These are phyloP conservation scores for Adineta ricciae DNA, from an alignment of 2,888 invertebrate species.

Conservation along the genomic window DNA sequence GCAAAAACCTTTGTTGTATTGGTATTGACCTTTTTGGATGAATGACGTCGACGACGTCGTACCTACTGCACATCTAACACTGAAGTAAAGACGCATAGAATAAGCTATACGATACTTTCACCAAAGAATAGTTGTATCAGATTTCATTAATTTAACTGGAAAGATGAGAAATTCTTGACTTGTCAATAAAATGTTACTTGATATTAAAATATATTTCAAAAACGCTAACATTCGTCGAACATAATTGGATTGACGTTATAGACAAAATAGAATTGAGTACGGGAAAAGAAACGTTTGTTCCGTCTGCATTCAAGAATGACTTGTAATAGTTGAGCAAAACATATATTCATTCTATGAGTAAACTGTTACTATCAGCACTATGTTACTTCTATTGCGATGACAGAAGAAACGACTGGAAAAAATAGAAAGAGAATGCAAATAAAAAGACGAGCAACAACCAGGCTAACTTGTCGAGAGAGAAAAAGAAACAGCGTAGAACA, in stretches of 20 bases:
- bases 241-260: neutral
- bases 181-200: no score
- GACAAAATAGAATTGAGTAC: neutral
- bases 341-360: neutral
- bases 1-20: no score
- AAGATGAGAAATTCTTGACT: no score
- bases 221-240: neutral
- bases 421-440: neutral
- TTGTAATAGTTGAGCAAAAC: neutral
- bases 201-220: no score
- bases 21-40: neutral
- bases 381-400: no score
- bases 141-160: no score
- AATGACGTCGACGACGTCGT: neutral
- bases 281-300: neutral
- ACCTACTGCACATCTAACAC: neutral
- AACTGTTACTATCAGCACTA: neutral
- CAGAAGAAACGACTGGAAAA: neutral
- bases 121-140: no score
- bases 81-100: neutral
- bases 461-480: neutral
- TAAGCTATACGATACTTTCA: no score
- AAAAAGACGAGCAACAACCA: neutral
- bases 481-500: neutral
- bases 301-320: neutral